Conservation (phyloP, 2,888 invertebrate genomes). For the Heterodera filipjevi region DNA sequence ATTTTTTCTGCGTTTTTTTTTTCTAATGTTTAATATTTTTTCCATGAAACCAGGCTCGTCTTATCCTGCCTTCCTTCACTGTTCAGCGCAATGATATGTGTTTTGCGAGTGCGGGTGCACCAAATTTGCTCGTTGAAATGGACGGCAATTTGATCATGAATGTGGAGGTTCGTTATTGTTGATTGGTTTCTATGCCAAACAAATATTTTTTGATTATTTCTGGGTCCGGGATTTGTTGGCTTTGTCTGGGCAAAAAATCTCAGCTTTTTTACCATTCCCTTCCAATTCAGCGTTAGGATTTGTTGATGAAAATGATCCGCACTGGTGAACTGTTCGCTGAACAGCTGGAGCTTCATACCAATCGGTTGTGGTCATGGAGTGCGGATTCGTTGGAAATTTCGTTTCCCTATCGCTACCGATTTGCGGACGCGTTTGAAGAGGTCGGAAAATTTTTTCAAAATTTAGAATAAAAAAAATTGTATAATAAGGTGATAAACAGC, state of each 20-base stretch:
- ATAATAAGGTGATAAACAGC: no score
- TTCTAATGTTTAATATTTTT: no score
- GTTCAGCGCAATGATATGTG: constrained; percentile 31
- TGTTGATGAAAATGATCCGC: constrained; percentile 45
- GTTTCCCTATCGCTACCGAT: constrained; percentile 65
- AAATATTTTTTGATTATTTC: no score
- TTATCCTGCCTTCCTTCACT: constrained; percentile 46
- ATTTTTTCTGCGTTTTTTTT: no score
- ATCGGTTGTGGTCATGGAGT: constrained; percentile 66
- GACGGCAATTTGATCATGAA: constrained; percentile 46
- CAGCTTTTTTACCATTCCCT: no score
- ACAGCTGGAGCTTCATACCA: constrained; percentile 51
- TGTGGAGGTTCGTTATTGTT: constrained; percentile 37
- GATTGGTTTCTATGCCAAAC: no score
- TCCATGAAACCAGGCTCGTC: constrained; percentile 39
- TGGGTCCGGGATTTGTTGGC: no score
- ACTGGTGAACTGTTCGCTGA: constrained; percentile 6
- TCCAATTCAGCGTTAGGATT: constrained; percentile 31
- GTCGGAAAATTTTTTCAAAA: no score
- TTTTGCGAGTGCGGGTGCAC: constrained; percentile 36
- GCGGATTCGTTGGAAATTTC: constrained; percentile 60
- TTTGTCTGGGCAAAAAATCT: no score
- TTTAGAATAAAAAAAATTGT: no score
- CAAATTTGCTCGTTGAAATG: constrained; percentile 48
- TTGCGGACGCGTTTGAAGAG: constrained; percentile 50